Base-by-base conservation (phyloP, 2,113 vertebrate genomes). In the Bufo bufo region DNA sequence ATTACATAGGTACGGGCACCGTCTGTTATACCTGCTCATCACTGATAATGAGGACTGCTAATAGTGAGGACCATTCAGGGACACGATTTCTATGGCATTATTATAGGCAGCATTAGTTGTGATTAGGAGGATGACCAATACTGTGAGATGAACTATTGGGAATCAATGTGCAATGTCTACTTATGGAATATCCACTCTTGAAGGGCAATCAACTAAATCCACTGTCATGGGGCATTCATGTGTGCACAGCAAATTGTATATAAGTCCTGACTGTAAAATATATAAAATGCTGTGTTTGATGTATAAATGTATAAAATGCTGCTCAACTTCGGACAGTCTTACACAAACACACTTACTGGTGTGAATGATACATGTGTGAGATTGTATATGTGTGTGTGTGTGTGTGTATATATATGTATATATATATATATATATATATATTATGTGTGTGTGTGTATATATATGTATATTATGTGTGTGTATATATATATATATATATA, bases 71-170 rank as follows among this genome's bases (percentile, higher is more conserved):
- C 16, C 72, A 50, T 49, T 49, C 72, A 75, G 72, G 72, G 72
- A 75, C 72, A 75, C 16, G 11, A 0, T 20, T 11, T 75, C 72
- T 75, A 75, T 20, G 19, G 17, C 72, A 80, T 58, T 16, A 59
- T 80, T 23, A 80, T 59, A 33, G n/a, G 58, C n/a, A 80, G 58
- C 52, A 80, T 59, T 80, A 58, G 54, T 58, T 56, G 54, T 58
- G 54, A 80, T 59, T 5, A 80, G n/a, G 54, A 43, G 52, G 59
- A 75, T 75, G 52, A 56, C 77, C 54, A 80, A 45, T 80, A 56
- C 45, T 43, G 77, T 79, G n/a, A 80, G 77, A 80, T 80, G 77
- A 58, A 58, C 54, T 59, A 80, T 80, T 80, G 77, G 77, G n/a
- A 80, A 80, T 80, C 77, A 80, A 80, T 80, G 14, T 14, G 23